Base-by-base conservation (phyloP, 64 coral and sea anemone species). In the Acropora tenuis region DNA sequence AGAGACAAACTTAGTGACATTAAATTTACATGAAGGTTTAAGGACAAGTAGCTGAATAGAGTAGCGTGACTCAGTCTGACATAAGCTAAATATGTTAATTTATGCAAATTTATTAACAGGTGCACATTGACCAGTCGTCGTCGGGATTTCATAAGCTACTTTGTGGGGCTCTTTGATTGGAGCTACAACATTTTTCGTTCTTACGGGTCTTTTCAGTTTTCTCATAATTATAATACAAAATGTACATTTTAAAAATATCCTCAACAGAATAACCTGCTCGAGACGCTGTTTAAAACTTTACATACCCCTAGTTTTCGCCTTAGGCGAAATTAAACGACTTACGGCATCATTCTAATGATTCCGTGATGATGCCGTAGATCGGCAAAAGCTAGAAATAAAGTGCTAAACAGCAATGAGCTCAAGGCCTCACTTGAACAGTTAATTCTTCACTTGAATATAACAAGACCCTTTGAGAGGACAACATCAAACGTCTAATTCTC, bases 11-110 rank as follows among this genome's bases (percentile, higher is more conserved):
- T 9, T 48, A 16, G 17, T 83, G 42, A n/a, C 65, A 85, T 85
- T 85, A 85, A 85, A 71, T 85, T 85, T 85, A 72, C 82, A 85
- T 85, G 61, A 65, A 15, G 17, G 44, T 71, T 85, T 85, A 60
- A 85, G 48, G 81, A 48, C 60, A 84, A 7, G 42, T 84, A 4
- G 17, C 18, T 68, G 61, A 48, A n/a, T 48, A 49, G 4, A 48
- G n/a, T 48, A 49, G 4, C 43, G 43, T 48, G 61, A 1, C 2
- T 2, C 65, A 5, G 15, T 16, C n/a, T 9, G 73, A 46, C 5
- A 17, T 2, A 18, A 18, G 46, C 43, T 78, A 19, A 78, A 78
- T 72, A 71, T 69, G 82, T 17, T 71, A 85, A 85, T 71, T 48
- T 45, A 85, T 85, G 82, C 16, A 69, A 84, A 50, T 50, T 30